These are phyloP conservation scores for Echinometra lucunter DNA, from an alignment of 53 echinoderm and acorn worm genomes.

Conservation along the genomic window DNA sequence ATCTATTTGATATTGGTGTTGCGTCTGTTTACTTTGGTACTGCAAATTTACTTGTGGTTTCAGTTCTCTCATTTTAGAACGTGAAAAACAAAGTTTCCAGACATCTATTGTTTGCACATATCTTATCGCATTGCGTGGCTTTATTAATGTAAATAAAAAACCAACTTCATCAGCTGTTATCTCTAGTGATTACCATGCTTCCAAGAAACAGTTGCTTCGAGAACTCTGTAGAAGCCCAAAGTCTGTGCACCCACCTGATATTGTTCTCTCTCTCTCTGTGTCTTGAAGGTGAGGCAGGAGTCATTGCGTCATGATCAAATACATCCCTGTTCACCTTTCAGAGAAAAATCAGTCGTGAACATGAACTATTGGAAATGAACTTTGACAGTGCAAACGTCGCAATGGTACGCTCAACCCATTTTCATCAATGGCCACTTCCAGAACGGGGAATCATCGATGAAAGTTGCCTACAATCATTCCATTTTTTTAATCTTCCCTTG, in stretches of 20 bases:
- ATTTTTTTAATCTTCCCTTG: not conserved
- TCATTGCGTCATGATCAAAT: not conserved
- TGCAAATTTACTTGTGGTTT: not conserved
- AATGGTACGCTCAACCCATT: constrained; percentile 13
- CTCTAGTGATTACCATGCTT: not conserved
- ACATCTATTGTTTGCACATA: not conserved
- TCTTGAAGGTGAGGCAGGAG: not conserved
- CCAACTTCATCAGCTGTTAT: not conserved
- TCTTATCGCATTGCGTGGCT: not conserved
- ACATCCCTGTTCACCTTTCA: constrained; percentile 38
- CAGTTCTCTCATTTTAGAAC: not conserved
- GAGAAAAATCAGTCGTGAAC: not conserved
- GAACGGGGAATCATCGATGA: constrained; percentile 14
- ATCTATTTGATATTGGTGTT: not conserved
- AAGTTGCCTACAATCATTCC: constrained; percentile 3
- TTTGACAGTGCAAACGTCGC: constrained; percentile 42
- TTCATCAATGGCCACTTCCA: constrained; percentile 51
- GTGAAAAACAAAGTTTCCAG: not conserved
- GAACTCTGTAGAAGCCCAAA: not conserved
- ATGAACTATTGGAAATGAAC: constrained; percentile 23
- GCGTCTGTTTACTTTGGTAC: not conserved
- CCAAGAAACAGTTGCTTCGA: not conserved
- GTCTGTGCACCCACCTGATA: not conserved
- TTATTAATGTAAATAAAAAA: not conserved
- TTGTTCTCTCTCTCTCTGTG: not conserved